These are phyloP conservation scores for Planococcus citri DNA, from an alignment of 1,140 invertebrate genomes.

Conservation along the genomic window DNA sequence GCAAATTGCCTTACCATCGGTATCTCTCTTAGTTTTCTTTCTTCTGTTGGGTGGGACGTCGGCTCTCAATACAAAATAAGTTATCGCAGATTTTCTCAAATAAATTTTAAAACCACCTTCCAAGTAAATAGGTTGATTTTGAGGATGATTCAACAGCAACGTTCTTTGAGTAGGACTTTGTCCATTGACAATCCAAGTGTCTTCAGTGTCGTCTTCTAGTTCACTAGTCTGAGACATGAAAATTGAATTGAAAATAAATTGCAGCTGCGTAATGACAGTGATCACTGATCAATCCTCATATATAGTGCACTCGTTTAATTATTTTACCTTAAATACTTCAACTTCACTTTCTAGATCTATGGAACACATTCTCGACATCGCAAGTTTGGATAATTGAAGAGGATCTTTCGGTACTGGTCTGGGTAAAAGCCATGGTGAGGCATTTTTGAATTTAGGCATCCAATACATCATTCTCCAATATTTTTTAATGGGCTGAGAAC, in stretches of 20 bases:
- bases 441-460: slow-evolving; percentile 92
- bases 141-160: slow-evolving; percentile 55
- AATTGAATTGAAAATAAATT: background rate
- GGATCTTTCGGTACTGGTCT: slow-evolving; percentile 55
- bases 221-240: slow-evolving; percentile 43
- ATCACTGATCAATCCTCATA: too few species aligned
- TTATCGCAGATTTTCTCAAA: slow-evolving; percentile 55
- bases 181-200: slow-evolving; percentile 88
- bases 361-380: slow-evolving; percentile 71
- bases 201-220: slow-evolving; percentile 62
- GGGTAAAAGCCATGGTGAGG: slow-evolving; percentile 80
- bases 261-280: too few species aligned
- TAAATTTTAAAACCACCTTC: slow-evolving; percentile 80
- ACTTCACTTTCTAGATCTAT: slow-evolving; percentile 68
- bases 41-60: slow-evolving; percentile 40
- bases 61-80: slow-evolving; percentile 74
- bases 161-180: slow-evolving; percentile 66
- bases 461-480: slow-evolving; percentile 91
- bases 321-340: slow-evolving; percentile 52
- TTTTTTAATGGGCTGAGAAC: slow-evolving; percentile 65
- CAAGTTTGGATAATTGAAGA: slow-evolving; percentile 69
- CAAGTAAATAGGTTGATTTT: slow-evolving; percentile 61
- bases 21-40: slow-evolving; percentile 36
- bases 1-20: slow-evolving; percentile 46
- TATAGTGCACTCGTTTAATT: too few species aligned